phyloP scores from a whole-genome alignment of 2,797 vertebrate species.

The Toxotes lorentzi region DNA sequence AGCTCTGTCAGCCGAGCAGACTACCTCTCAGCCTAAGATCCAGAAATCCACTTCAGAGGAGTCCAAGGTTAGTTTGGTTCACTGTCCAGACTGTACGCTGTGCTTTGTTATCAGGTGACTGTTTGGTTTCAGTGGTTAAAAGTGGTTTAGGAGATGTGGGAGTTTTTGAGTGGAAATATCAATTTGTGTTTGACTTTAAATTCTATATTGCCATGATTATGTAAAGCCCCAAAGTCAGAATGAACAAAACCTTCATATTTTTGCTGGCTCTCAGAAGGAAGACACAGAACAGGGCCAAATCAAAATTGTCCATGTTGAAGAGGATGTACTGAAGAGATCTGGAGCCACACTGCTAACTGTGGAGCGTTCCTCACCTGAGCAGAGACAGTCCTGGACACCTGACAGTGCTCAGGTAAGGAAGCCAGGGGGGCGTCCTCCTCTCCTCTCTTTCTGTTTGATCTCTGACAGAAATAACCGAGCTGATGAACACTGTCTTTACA shows the following conservation, averaged over 20 bases:
- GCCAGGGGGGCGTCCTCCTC: rapidly evolving
- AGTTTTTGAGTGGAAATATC: background rate
- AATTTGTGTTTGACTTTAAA: background rate
- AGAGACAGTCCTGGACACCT: conserved; percentile 48
- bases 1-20: background rate
- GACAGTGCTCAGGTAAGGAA: conserved; percentile 60
- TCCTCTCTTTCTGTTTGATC: background rate
- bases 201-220: background rate
- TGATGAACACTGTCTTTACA: background rate
- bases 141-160: background rate
- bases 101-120: background rate
- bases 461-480: background rate
- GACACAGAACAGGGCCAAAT: conserved; percentile 69
- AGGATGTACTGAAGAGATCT: conserved; percentile 66
- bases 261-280: conserved; percentile 46
- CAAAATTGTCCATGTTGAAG: conserved; percentile 72
- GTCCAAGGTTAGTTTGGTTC: conserved; percentile 59
- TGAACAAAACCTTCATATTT: background rate
- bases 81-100: background rate
- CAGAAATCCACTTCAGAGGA: conserved; percentile 42
- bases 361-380: conserved; percentile 62
- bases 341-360: conserved; percentile 75
- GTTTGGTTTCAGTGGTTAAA: background rate
- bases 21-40: background rate
- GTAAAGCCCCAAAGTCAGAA: background rate